Base-by-base conservation (phyloP, 1,140 invertebrate genomes). In the Drosophila ananassae region DNA sequence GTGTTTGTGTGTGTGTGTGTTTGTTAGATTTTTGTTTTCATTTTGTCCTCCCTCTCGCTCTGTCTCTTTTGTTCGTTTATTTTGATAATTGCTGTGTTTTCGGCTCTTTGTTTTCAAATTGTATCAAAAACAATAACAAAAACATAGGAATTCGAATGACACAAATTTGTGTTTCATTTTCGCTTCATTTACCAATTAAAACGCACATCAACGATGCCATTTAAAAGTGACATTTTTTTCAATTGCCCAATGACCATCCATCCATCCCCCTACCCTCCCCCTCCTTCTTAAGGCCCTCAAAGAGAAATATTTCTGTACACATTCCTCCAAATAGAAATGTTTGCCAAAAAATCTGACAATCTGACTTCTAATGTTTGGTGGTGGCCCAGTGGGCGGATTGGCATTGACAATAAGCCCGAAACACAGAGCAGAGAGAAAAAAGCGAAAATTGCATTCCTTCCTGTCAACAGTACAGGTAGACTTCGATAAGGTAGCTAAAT, bases 61-160 rank as follows among this genome's bases (percentile, higher is more conserved):
- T 32, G 30, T 77, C 47, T 44, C 37, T 13, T 13, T 3, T 47
- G 21, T 56, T 28, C 71, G 54, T 85, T 59, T 85, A 63, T 77
- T 83, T 84, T 80, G 73, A 84, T 82, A 79, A 83, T 83, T 79
- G 62, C 57, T 67, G 39, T 62, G 22, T 32, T 69, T 69, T 75
- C 47, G 76, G 51, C 51, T 75, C 80, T 82, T 83, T 79, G 79
- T 82, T 84, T 79, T 71, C 77, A 78, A 59, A 44, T 47, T 57
- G 30, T 47, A 47, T 48, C 41, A 21, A 13, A 68, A 66, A 62
- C 62, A 75, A 54, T 34, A 57, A 71, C 17, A 71, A 79, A 17
- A 32, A 69, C 22, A 79, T 39, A 39, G 54, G 52, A 73, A 82
- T 83, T 82, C 56, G 41, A 21, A 57, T 58, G 72, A 53, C 72